These are phyloP conservation scores for Chroicocephalus ridibundus DNA, from an alignment of 2,113 vertebrate species.

Conservation along the genomic window DNA sequence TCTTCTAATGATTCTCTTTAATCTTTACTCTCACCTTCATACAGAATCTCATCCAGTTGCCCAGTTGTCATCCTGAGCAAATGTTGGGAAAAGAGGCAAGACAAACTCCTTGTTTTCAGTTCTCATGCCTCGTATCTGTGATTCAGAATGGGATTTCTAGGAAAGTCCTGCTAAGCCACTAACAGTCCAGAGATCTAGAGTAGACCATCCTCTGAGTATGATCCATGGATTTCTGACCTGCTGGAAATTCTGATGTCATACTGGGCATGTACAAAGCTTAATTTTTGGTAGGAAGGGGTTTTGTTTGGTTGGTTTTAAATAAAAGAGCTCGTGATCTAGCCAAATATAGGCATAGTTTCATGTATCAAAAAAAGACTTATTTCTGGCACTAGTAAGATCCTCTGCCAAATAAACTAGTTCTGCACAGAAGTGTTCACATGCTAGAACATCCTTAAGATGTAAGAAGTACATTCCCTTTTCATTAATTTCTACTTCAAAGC, in stretches of 20 bases:
- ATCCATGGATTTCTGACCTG: not conserved
- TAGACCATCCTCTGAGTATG: fast-evolving
- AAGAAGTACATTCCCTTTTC: not conserved
- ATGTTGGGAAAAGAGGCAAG: not conserved
- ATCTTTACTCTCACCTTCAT: not conserved
- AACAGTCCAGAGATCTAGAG: not conserved
- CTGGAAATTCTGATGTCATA: not conserved
- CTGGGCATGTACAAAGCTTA: not conserved
- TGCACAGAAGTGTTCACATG: not conserved
- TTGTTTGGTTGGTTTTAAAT: not conserved
- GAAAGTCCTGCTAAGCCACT: not conserved
- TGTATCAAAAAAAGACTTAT: not conserved
- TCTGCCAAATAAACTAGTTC: not conserved
- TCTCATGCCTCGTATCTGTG: not conserved
- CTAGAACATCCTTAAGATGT: not conserved
- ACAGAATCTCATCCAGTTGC: not conserved
- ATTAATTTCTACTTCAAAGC: not conserved
- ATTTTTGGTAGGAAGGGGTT: not conserved
- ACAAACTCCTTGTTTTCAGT: not conserved
- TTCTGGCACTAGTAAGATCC: not conserved
- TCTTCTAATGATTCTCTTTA: not conserved
- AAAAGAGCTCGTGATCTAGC: not conserved
- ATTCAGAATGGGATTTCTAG: not conserved
- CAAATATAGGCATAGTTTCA: not conserved
- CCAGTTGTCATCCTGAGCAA: not conserved